Base-by-base conservation (phyloP, 2,113 vertebrate genomes). In the Sylvia atricapilla region DNA sequence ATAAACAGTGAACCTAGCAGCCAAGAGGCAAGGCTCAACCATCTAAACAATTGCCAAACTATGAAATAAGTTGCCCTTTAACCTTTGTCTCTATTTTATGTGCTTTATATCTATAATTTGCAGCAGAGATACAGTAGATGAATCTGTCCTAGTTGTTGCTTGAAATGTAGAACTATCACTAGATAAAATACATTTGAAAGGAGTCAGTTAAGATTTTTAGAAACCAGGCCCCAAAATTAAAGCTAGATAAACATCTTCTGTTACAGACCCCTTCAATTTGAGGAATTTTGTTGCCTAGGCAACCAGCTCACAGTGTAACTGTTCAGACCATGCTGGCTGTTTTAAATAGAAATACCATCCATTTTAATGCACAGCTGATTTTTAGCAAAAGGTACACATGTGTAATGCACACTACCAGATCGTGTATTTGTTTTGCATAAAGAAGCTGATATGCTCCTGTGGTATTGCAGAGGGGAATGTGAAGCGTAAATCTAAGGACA, bases 281-380 rank as follows among this genome's bases (percentile, higher is more conserved):
- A 95, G 69, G 81, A 81, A 84, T 95, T 89, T 47, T 87, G 93
- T 91, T 95, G 69, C 89, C 84, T 66, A 89, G 95, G 89, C 74
- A 96, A 96, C 93, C 4, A 28, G 58, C 49, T 82, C 15, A 16
- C 49, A 30, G 23, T 21, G 27, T 67, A 59, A 70, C 73, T 67
- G 66, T 53, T 93, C 70, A 89, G 91, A 72, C 41, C 23, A n/a
- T 2, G n/a, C 37, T 90, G 0, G 0, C 49, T 80, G 15, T 89
- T 94, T 81, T 76, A 94, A 89, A 88, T 20, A 89, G 41, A 90
- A 92, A 91, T 41, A 19, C 25, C 49, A 53, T 37, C 35, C 44
- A 49, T 74, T 74, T 74, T 84, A 91, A 87, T 3, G 21, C 47
- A 76, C 52, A 75, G 50, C 25, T 95, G 77, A 70, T 37, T 64